Percentiles rank a stretch among this genome's conserved stretches.
These are phyloP conservation scores for Melipona quadrifasciata DNA, from an alignment of 1,140 invertebrate genomes.

Conservation along the genomic window DNA sequence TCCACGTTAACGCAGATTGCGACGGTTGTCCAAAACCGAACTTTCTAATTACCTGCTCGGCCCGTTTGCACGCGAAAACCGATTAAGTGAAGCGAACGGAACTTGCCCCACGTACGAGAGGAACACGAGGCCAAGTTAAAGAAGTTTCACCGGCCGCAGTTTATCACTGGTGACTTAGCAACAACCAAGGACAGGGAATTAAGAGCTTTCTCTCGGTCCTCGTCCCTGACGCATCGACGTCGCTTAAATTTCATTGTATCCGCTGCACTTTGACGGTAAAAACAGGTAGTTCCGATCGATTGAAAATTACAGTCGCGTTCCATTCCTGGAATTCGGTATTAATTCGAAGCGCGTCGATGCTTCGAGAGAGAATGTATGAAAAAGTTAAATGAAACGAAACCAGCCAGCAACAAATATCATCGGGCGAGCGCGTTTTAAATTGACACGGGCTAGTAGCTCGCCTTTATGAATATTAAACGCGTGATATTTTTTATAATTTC, in stretches of 20 bases:
- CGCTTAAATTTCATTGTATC: background rate
- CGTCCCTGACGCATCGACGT: background rate
- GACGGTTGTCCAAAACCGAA: background rate
- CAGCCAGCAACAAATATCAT: conserved; percentile 6
- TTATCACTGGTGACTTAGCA: conserved; percentile 5
- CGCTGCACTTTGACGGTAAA: background rate
- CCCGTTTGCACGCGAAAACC: background rate
- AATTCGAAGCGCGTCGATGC: background rate
- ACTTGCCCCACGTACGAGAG: background rate
- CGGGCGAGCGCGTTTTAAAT: background rate
- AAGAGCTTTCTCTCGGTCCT: background rate
- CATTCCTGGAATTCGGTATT: background rate
- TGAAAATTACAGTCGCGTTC: background rate
- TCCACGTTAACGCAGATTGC: background rate
- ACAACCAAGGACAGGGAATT: background rate
- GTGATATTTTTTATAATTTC: conserved; percentile 11
- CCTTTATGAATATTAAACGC: conserved; percentile 25
- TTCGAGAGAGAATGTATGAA: background rate
- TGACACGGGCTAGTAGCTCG: background rate
- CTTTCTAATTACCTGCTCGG: conserved; percentile 10
- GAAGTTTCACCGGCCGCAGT: background rate
- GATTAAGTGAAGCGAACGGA: background rate
- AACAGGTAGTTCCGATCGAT: no score
- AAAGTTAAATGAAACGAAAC: conserved; percentile 9
- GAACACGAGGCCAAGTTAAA: background rate